phyloP scores from a whole-genome alignment of 2,888 invertebrate species.

The Epinotia bilunana region DNA sequence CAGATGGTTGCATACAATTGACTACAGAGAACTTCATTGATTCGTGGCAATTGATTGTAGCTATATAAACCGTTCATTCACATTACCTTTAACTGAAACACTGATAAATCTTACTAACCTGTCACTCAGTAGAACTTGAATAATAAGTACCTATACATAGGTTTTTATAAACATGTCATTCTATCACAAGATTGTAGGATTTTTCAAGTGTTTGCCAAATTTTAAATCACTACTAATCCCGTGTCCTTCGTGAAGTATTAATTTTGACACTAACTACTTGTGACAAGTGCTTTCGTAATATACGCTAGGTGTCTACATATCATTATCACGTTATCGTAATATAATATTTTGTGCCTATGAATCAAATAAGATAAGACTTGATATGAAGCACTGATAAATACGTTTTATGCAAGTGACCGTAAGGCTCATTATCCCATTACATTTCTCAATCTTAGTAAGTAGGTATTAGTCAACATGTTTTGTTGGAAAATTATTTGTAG shows the following conservation, averaged over 20 bases:
- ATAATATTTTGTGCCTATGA: neutral
- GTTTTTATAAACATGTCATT: neutral
- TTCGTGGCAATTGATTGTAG: too few relatives aligned
- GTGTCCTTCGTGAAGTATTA: conserved; percentile 15
- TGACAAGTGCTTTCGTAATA: conserved; percentile 4
- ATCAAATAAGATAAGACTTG: conserved; percentile 38
- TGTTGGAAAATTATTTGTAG: neutral
- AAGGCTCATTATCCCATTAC: neutral
- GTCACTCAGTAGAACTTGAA: too few relatives aligned
- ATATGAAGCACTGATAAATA: conserved; percentile 32
- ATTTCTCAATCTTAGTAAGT: neutral
- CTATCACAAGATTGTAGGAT: conserved; percentile 20
- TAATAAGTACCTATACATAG: neutral
- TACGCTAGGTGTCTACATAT: neutral
- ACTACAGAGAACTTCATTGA: too few relatives aligned
- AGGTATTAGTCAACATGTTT: neutral
- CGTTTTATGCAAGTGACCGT: neutral
- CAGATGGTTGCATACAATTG: too few relatives aligned
- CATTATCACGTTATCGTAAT: conserved; percentile 26
- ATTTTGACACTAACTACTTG: conserved; percentile 25
- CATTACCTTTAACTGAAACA: too few relatives aligned
- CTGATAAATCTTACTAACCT: too few relatives aligned
- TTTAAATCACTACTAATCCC: conserved; percentile 42
- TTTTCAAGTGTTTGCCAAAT: conserved; percentile 12
- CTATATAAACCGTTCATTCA: too few relatives aligned